Base-by-base conservation (phyloP, 2,888 invertebrate species). In the Gibbula magus region DNA sequence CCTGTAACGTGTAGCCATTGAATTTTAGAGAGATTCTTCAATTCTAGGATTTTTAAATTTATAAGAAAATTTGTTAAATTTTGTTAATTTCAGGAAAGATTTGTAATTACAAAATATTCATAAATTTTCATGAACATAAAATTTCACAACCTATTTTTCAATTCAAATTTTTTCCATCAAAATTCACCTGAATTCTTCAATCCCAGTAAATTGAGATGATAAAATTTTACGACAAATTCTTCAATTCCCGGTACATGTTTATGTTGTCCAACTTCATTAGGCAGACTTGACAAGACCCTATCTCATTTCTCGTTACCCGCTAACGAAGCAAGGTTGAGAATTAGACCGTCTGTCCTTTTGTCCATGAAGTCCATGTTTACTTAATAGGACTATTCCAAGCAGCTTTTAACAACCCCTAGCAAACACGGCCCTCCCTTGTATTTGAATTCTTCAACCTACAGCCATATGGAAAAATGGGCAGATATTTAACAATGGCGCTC, bases 281-380 rank as follows among this genome's bases (percentile, higher is more conserved):
- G 29, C 61, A 61, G 29, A 8, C 61, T 25, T 61, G 61, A 61
- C 61, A 61, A 61, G 29, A 29, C 29, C 29, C 61, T 61, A 25
- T 61, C 61, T 61, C 61, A 25, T 61, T 61, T 29, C 61, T 61
- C 61, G 18, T 61, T 61, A 61, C 25, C 61, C n/a, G 25, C 61
- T 61, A 61, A 61, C 29, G 61, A 61, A 25, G 61, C 61, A 61
- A 61, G 20, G 61, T 61, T 61, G 61, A 25, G 61, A 61, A 61
- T 61, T 61, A 61, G 61, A 61, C 61, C 61, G 61, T 61, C 61
- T 61, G 61, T 61, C 61, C 61, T 61, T n/a, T 61, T 61, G 61
- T 61, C 61, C 61, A 25, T 61, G n/a, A 7, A 25, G 61, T 61
- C 61, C 61, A 25, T 61, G 61, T 61, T 61, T 61, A 61, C 61